Conservation (phyloP, 92 coral and sea anemone genomes). For the Zoanthus gigantus region DNA sequence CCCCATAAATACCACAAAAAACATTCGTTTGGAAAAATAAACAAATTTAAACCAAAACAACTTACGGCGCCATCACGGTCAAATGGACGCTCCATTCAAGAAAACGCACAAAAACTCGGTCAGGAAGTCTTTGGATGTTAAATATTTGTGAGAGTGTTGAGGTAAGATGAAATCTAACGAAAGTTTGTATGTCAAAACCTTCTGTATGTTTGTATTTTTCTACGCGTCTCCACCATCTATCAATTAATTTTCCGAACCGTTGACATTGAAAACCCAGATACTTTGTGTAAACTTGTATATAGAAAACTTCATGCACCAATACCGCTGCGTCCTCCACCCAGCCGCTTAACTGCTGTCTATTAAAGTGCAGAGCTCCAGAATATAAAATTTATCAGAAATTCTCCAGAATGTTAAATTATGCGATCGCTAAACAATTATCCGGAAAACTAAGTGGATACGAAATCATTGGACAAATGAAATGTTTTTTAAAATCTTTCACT, state of each 20-base stretch:
- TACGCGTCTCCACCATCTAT: constrained; percentile 14
- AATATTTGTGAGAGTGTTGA: not conserved
- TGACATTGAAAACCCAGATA: constrained; percentile 1
- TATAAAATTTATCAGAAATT: no score
- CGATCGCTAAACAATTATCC: no score
- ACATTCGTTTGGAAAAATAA: not conserved
- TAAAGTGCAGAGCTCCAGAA: not conserved
- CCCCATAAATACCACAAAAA: not conserved
- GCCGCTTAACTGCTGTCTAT: not conserved
- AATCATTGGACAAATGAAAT: not conserved
- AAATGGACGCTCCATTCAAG: constrained; percentile 44
- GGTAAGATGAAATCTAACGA: not conserved
- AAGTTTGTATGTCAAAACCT: not conserved
- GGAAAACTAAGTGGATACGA: not conserved
- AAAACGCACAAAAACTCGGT: not conserved
- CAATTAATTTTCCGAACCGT: constrained; percentile 25
- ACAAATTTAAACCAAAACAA: not conserved
- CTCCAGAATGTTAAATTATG: no score
- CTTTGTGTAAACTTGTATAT: constrained; percentile 25
- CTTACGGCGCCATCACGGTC: constrained; percentile 83
- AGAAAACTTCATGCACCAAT: not conserved
- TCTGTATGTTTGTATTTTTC: not conserved
- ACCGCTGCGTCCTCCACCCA: not conserved
- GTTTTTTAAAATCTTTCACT: not conserved
- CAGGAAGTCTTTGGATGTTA: not conserved